phyloP scores from a whole-genome alignment of 2,113 vertebrate species.

The Odobenus rosmarus region DNA sequence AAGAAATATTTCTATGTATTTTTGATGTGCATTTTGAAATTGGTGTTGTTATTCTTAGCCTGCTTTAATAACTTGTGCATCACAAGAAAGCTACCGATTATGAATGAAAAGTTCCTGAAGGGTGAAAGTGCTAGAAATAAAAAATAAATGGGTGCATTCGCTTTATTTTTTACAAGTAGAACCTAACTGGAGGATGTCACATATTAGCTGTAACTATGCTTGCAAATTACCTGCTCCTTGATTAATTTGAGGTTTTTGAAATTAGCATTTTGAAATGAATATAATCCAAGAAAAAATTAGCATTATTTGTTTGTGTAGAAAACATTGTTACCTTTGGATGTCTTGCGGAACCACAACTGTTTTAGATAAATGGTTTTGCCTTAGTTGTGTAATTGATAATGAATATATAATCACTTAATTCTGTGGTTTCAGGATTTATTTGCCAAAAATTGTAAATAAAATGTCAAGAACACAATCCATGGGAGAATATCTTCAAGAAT shows the following conservation, averaged over 20 bases:
- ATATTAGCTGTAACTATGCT: constrained; percentile 69
- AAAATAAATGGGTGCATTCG: not conserved
- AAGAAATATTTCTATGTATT: not conserved
- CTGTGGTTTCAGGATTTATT: constrained; percentile 68
- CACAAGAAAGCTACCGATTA: not conserved
- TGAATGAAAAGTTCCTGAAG: not conserved
- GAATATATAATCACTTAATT: constrained; percentile 54
- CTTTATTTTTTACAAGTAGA: constrained; percentile 45
- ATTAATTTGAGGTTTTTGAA: constrained; percentile 81
- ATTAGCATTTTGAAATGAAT: constrained; percentile 80
- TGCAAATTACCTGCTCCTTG: constrained; percentile 75
- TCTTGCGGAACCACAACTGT: not conserved
- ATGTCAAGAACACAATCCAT: constrained; percentile 57
- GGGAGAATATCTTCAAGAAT: constrained; percentile 65
- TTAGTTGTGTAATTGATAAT: constrained; percentile 45
- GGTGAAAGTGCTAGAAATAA: not conserved
- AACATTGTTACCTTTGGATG: constrained; percentile 62
- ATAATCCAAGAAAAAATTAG: constrained; percentile 76
- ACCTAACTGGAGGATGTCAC: constrained; percentile 66
- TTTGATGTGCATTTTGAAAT: not conserved
- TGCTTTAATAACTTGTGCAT: not conserved
- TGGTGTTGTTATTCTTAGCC: not conserved
- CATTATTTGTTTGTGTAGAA: constrained; percentile 73
- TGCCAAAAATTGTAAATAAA: constrained; percentile 69
- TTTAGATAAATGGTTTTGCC: constrained; percentile 37